Evolutionary conservation across 2,113 vertebrate genomes (phyloP).

Genomic region (Stigmatopora nigra): DNA sequence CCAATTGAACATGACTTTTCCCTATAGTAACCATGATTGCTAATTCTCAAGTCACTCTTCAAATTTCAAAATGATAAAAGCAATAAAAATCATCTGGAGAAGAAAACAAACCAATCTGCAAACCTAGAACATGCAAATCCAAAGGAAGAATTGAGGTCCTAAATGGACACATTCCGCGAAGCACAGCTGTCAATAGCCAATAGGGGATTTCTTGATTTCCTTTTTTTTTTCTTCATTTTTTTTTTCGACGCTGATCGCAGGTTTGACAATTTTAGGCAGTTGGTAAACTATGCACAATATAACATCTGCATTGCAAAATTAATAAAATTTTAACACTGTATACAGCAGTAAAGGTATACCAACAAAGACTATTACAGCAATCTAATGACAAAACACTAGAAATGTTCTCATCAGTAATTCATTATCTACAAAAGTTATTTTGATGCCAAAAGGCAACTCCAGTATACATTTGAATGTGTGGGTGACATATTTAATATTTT

Average conservation of each 20-base stretch:
- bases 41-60: constrained; percentile 5
- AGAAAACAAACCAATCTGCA: constrained; percentile 14
- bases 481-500: background rate
- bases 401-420: background rate
- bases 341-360: background rate
- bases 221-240: constrained; percentile 10
- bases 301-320: constrained; percentile 22
- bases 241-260: constrained; percentile 48
- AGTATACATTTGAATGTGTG: background rate
- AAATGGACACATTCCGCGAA: constrained; percentile 17
- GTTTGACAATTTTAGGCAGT: constrained; percentile 67
- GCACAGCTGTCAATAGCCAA: constrained; percentile 22
- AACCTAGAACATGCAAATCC: constrained; percentile 13
- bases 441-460: background rate
- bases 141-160: constrained; percentile 14
- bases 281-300: constrained; percentile 54
- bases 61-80: constrained; percentile 8
- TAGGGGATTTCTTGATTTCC: constrained; percentile 22
- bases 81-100: constrained; percentile 4
- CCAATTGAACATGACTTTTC: constrained; percentile 36
- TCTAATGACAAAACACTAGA: background rate
- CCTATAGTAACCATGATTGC: constrained; percentile 2
- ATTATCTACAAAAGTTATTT: background rate
- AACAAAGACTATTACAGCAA: background rate
- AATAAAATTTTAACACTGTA: constrained; percentile 4